These are phyloP conservation scores for Hiodon alosoides DNA, from an alignment of 2,113 vertebrate species.

Conservation along the genomic window DNA sequence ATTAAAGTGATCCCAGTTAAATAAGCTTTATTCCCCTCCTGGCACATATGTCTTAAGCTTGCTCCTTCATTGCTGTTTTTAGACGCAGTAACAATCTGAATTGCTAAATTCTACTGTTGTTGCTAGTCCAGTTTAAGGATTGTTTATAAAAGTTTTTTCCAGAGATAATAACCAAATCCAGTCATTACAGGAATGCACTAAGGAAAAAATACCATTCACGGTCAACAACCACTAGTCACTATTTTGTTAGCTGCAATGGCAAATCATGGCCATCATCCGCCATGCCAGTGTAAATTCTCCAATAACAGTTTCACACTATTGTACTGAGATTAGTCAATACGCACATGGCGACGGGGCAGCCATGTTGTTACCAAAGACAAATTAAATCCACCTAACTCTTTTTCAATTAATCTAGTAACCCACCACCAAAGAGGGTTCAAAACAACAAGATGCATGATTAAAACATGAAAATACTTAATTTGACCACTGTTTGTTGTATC, in stretches of 20 bases:
- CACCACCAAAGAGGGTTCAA: too few relatives aligned
- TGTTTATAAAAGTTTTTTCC: background rate
- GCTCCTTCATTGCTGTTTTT: background rate
- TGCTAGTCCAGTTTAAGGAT: background rate
- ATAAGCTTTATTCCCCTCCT: background rate
- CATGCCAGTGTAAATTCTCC: background rate
- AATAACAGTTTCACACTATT: background rate
- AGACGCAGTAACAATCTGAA: background rate
- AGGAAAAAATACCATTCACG: background rate
- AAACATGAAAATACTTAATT: too few relatives aligned
- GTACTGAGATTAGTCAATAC: background rate
- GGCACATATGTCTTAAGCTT: background rate
- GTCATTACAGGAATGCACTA: too few relatives aligned
- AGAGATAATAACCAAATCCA: background rate
- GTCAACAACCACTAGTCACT: background rate
- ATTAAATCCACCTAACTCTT: too few relatives aligned
- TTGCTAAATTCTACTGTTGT: too few relatives aligned
- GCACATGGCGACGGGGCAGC: background rate
- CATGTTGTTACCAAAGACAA: too few relatives aligned
- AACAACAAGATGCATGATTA: too few relatives aligned
- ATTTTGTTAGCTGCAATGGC: too few relatives aligned
- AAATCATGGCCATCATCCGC: background rate
- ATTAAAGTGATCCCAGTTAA: background rate
- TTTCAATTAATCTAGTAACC: too few relatives aligned
- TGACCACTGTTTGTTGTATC: too few relatives aligned